Evolutionary conservation across 1,140 invertebrate genomes (phyloP), one percentile per base, ranked within the genome.

Genomic region (Dendroctonus ponderosae): DNA sequence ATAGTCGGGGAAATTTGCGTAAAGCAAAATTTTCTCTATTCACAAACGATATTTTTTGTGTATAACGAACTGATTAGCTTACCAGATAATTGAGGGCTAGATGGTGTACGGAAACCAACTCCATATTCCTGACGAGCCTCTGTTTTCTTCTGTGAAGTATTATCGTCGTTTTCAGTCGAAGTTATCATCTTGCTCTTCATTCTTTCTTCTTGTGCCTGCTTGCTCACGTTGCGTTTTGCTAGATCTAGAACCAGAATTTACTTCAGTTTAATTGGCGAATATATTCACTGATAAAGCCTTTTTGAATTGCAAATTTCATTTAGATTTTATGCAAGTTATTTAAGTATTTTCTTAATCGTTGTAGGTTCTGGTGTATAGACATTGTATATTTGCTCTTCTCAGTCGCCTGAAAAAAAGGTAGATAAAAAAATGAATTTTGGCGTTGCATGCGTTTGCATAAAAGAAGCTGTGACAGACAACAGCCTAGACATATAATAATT

Each of bases 81-180:
- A 75, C 74, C 74, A 69, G 74, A 75, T 71, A 66, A 59, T 62
- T 70, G 71, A 49, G 72, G 72, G 43, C 67, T 70, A 38, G 73
- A 66, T 15, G 74, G 74, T 41, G 73, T 74, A 71, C 73, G 72
- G 43, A 70, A 60, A 43, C 70, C 67, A 58, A 62, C 50, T 38
- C 71, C 71, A 59, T 64, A 69, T 50, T 74, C 73, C 8, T 62
- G 52, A 15, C 59, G 15, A 15, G 42, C 12, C 50, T 63, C 72
- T 11, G 73, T 53, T 66, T 75, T 69, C 42, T 61, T 67, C 38
- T 54, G 57, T 6, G 48, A 53, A 53, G 63, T 59, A 46, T 60
- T 59, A 41, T 73, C 72, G 58, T 74, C 72, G 15, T 46, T 62
- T 38, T 67, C 65, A 39, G 39, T 14, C 8, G 60, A 62, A 38